These are phyloP conservation scores for Sylvia atricapilla DNA, from an alignment of 2,113 vertebrate species.

Conservation along the genomic window DNA sequence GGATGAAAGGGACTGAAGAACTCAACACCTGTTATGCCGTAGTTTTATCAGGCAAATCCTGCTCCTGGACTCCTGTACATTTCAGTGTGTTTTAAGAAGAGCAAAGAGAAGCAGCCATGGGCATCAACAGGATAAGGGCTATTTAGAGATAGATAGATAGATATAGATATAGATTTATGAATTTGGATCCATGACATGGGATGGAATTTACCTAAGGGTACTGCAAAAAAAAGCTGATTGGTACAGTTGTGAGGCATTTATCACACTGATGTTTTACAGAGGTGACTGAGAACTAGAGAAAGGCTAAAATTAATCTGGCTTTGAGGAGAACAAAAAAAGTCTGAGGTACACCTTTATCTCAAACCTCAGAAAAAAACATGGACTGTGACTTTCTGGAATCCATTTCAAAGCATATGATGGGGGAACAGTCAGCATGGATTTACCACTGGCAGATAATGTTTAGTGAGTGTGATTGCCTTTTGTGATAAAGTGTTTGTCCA, in stretches of 20 bases:
- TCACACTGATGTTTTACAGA: not conserved
- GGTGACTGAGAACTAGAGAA: not conserved
- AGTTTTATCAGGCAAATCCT: not conserved
- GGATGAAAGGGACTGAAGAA: not conserved
- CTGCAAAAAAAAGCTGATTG: not conserved
- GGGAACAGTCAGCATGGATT: not conserved
- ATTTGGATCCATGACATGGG: not conserved
- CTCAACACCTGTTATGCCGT: not conserved
- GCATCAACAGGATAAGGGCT: not conserved
- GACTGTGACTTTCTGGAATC: not conserved
- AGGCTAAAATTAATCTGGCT: not conserved
- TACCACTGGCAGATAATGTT: not conserved
- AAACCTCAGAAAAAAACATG: accelerated
- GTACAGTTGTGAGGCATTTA: accelerated
- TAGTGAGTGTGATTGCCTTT: not conserved
- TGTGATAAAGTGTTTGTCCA: not conserved
- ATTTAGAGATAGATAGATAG: not conserved
- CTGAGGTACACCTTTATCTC: not conserved
- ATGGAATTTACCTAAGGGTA: not conserved
- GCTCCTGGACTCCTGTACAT: not conserved
- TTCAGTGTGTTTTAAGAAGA: not conserved
- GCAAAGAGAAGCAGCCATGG: not conserved
- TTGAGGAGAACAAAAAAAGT: not conserved
- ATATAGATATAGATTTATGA: not conserved
- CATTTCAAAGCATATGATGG: not conserved